These are phyloP conservation scores for Magallana nippona DNA, from an alignment of 2,888 invertebrate species.

Conservation along the genomic window DNA sequence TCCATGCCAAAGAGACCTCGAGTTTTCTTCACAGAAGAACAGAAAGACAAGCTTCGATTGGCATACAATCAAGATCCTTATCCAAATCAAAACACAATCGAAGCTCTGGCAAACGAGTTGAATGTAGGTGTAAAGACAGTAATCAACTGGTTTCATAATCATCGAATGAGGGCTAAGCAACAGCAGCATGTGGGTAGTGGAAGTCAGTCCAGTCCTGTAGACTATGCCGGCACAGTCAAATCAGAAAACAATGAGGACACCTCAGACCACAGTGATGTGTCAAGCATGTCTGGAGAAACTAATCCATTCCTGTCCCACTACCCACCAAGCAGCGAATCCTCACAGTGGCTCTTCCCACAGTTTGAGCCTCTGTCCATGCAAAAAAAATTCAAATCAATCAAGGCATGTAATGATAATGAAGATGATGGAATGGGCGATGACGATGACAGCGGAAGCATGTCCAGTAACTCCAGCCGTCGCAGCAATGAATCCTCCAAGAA, in stretches of 20 bases:
- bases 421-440: conserved; percentile 52
- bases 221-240: conserved; percentile 57
- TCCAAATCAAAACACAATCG: conserved; percentile 97
- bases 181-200: conserved; percentile 71
- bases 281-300: conserved; percentile 68
- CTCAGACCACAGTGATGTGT: conserved; percentile 74
- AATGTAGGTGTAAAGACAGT: conserved; percentile 96
- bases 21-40: conserved; percentile 98
- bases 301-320: conserved; percentile 60
- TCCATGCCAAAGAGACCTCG: conserved; percentile 84
- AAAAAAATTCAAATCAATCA: conserved; percentile 46
- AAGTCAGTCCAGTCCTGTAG: conserved; percentile 43
- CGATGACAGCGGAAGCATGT: conserved; percentile 43
- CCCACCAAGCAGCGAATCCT: conserved; percentile 56
- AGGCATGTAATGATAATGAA: conserved; percentile 52
- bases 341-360: conserved; percentile 78
- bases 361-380: conserved; percentile 71
- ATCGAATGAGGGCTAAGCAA: conserved; percentile 95
- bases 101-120: conserved; percentile 94
- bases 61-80: conserved; percentile 98
- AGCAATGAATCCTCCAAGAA: conserved; percentile 46
- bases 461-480: conserved; percentile 44
- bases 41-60: conserved; percentile 95
- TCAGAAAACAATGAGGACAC: conserved; percentile 71
- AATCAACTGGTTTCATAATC: conserved; percentile 99